These are phyloP conservation scores for Microtus oregoni DNA, from an alignment of 2,113 vertebrate genomes.

Conservation along the genomic window DNA sequence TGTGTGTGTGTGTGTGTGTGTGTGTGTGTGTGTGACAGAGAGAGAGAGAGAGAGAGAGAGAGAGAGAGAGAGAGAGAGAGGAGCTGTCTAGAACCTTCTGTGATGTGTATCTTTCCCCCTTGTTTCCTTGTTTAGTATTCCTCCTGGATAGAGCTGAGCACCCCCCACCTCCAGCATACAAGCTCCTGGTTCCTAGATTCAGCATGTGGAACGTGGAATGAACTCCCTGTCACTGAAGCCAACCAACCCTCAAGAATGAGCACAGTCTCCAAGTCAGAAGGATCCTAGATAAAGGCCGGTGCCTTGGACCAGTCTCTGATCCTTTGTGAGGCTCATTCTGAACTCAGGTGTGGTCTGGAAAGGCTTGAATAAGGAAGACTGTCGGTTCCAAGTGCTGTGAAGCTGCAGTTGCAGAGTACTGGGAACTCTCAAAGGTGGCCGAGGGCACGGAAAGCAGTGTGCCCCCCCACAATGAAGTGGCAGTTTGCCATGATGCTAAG, in stretches of 20 bases:
- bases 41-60: too few relatives aligned
- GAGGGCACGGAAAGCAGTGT: not conserved
- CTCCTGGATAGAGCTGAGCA: not conserved
- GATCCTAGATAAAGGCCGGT: not conserved
- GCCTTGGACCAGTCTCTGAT: not conserved
- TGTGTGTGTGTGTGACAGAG: too few relatives aligned
- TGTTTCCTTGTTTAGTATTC: not conserved
- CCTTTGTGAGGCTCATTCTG: not conserved
- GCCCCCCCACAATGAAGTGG: fast-evolving
- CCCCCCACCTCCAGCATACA: not conserved
- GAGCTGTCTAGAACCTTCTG: not conserved
- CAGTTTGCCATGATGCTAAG: not conserved
- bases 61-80: too few relatives aligned
- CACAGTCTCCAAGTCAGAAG: not conserved
- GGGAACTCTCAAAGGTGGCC: fast-evolving
- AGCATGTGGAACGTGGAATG: fast-evolving
- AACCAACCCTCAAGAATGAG: not conserved
- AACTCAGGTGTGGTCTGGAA: not conserved
- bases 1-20: not conserved
- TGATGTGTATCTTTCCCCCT: fast-evolving
- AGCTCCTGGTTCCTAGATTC: not conserved
- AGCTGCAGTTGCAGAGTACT: not conserved
- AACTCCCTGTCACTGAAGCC: not conserved
- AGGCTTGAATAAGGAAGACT: not conserved
- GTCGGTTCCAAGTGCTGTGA: not conserved